Base-by-base conservation (phyloP, 2,113 vertebrate species). In the Grus americana region DNA sequence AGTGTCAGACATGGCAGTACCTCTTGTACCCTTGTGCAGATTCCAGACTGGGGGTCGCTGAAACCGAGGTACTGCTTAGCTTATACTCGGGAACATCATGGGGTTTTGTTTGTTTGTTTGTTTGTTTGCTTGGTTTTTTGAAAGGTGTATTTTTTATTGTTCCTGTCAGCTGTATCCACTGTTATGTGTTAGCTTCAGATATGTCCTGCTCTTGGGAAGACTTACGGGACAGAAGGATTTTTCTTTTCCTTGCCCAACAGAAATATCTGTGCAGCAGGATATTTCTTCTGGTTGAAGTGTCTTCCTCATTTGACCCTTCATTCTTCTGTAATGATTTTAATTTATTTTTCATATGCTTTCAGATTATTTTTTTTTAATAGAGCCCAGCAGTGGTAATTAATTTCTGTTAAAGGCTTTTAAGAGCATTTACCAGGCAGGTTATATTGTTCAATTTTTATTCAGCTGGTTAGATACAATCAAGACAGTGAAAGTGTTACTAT, bases 1-100 rank as follows among this genome's bases (percentile, higher is more conserved):
- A 19, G 18, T 2, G 1, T 59, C 21, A 14, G 32, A 26, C 0
- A 0, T 52, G 17, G 21, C 46, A 14, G 19, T 58, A 11, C 18
- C 22, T 46, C 36, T 58, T 2, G 3, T 44, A 23, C 50, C 19
- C 18, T 40, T n/a, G 12, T 47, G 32, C 32, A 67, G 30, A 50
- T 36, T 49, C 29, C 36, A 36, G 59, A 18, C 66, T 29, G 36
- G n/a, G 59, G 34, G 22, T 59, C 5, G 52, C 32, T 32, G 38
- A 50, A 42, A 44, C 50, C 36, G 18, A 19, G 68, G 21, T 44
- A 23, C 11, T 23, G 27, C 54, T 36, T 32, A 7, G 16, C 36
- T 81, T 50, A 23, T 58, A 14, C 9, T 36, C 14, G 8, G n/a
- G 20, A 65, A 30, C 0, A 0, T 42, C 5, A 1, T 61, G 30